Evolutionary conservation across 1,140 invertebrate genomes (phyloP), one percentile per base, ranked within the genome.

Genomic region (Pachyrhynchus sulphureomaculatus): DNA sequence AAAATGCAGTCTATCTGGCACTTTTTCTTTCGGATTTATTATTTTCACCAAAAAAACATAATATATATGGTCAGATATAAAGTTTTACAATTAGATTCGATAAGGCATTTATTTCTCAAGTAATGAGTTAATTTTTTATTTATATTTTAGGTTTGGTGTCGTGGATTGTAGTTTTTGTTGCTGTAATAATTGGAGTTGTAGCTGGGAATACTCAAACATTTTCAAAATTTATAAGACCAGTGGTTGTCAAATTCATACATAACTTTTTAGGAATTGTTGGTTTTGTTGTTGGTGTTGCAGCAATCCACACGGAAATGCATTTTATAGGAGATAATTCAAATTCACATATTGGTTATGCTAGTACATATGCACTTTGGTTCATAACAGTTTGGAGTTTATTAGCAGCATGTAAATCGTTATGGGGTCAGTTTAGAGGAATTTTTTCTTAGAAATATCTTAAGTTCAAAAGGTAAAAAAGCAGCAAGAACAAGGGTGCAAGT

Each of bases 201-300:
- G 39, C 62, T 5, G 37, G 26, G 10, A 54, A 65, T 34, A 47
- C 57, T n/a, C 13, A 32, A 32, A 20, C 12, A 12, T 48, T 65
- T 15, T 20, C 41, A n/a, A 21, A 17, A 24, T 53, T 44, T 13
- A 21, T 61, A n/a, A 54, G 33, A 10, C 49, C 57, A 26, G 62
- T 65, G 26, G 9, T 54, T 6, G 33, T 36, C 21, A 65, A 65
- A 32, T 29, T 65, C 15, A 15, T 65, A 15, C 57, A 65, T 34
- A 65, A 65, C 23, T 51, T 65, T 26, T 18, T 65, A n/a, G 62
- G 62, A 24, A 45, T 55, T 10, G 48, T 34, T 24, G 47, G 37
- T 4, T 65, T 49, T 29, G 15, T 36, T n/a, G 45, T 65, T 12
- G 62, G 57, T 18, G 23, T 65, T 12, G 62, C 41, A 10, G 17